Evolutionary conservation across 2,888 invertebrate species (phyloP).

Genomic region (Diadromus collaris): DNA sequence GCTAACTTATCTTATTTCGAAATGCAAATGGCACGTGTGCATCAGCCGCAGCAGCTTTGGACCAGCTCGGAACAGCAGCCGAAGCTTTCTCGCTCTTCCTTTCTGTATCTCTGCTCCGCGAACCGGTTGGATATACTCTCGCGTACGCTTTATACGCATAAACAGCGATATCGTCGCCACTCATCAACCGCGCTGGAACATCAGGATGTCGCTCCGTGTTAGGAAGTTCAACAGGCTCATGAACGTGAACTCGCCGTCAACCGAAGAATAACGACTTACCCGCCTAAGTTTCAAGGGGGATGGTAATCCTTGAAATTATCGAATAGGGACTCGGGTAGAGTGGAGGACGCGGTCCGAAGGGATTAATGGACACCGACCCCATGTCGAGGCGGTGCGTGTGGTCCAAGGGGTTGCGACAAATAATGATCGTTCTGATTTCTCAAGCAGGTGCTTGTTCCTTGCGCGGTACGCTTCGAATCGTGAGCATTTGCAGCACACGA

Average conservation of each 20-base stretch:
- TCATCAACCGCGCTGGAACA: conserved; percentile 33
- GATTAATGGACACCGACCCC: conserved; percentile 37
- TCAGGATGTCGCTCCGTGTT: conserved; percentile 11
- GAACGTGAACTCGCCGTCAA: background rate
- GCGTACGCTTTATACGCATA: conserved; percentile 32
- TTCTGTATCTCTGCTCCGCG: conserved; percentile 46
- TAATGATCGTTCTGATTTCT: conserved; percentile 28
- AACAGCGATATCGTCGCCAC: conserved; percentile 50
- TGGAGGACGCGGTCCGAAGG: background rate
- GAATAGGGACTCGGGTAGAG: conserved; percentile 16
- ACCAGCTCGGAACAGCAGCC: conserved; percentile 19
- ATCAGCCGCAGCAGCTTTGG: conserved; percentile 40
- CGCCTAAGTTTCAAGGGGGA: background rate
- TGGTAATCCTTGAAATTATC: conserved; percentile 46
- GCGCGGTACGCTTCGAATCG: conserved; percentile 30
- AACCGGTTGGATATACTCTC: conserved; percentile 51
- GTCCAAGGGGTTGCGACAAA: conserved; percentile 25
- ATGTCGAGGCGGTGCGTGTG: conserved; percentile 31
- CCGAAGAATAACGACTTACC: conserved; percentile 7
- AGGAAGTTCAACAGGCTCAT: conserved; percentile 8
- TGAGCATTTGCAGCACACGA: conserved; percentile 2
- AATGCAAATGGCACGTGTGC: conserved; percentile 61
- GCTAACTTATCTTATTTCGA: conserved; percentile 60
- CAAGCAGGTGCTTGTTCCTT: conserved; percentile 46
- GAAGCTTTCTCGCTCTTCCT: conserved; percentile 19